phyloP scores from a whole-genome alignment of 2,113 vertebrate species.

The Arenaria interpres region DNA sequence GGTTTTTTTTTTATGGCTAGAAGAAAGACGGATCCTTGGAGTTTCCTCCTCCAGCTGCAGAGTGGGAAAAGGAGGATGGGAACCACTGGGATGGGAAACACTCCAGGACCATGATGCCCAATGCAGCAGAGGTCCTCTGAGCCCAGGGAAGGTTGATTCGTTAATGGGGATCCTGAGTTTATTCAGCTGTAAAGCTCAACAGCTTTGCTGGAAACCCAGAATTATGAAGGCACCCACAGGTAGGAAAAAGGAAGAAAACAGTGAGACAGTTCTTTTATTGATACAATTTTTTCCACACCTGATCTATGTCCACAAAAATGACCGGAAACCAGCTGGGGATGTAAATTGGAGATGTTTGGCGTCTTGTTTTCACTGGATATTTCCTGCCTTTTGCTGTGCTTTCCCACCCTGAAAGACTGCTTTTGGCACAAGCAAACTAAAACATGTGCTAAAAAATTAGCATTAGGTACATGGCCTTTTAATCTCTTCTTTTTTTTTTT shows the following conservation, averaged over 20 bases:
- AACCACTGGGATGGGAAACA: background rate
- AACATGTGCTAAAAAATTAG: background rate
- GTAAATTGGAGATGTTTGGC: background rate
- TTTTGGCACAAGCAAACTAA: background rate
- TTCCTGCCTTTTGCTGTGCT: slow-evolving; percentile 43
- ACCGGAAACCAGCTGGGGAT: slow-evolving; percentile 44
- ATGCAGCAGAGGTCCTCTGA: background rate
- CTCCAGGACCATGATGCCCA: accelerated
- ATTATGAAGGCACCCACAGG: background rate
- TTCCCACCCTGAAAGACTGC: background rate
- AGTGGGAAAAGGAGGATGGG: background rate
- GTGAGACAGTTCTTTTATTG: background rate
- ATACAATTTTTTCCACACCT: background rate
- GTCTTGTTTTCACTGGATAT: background rate
- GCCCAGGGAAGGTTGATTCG: background rate
- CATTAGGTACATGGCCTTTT: background rate
- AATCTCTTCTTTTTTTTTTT: background rate
- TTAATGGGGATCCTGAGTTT: background rate
- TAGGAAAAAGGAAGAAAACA: background rate
- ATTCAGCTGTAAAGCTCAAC: background rate
- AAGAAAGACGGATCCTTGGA: background rate
- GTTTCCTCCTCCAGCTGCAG: background rate
- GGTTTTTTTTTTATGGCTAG: background rate
- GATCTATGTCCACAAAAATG: background rate
- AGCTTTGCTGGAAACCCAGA: background rate